Evolutionary conservation across 1,140 invertebrate species (phyloP).

Genomic region (Drosophila tristis): DNA sequence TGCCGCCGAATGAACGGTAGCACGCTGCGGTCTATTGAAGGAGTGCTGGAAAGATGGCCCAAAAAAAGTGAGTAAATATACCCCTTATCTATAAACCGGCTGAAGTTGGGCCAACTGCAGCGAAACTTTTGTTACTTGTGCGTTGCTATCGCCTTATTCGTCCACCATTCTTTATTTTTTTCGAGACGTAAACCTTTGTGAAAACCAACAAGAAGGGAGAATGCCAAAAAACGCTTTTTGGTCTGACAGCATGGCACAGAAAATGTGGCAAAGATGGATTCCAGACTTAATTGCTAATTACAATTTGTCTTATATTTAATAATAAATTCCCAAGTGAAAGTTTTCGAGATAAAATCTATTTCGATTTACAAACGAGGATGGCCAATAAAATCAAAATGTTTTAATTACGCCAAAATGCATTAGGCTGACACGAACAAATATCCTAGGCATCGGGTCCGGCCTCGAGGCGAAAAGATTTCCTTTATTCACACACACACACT

Average conservation of each 20-base stretch:
- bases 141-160: too few species aligned
- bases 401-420: conserved; percentile 21
- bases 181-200: conserved; percentile 12
- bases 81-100: not conserved
- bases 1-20: too few species aligned
- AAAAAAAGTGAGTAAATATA: not conserved
- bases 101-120: not conserved
- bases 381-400: too few species aligned
- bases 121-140: too few species aligned
- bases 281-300: not conserved
- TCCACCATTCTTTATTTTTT: too few species aligned
- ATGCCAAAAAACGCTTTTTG: conserved; percentile 15
- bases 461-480: conserved; percentile 30
- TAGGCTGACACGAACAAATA: conserved; percentile 49
- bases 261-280: not conserved
- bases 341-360: too few species aligned
- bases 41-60: not conserved
- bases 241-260: conserved; percentile 30
- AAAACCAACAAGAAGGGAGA: conserved; percentile 21
- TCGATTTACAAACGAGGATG: too few species aligned
- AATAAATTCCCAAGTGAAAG: not conserved
- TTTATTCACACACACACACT: conserved; percentile 18
- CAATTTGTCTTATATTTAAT: too few species aligned
- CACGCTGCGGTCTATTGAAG: conserved; percentile 51
- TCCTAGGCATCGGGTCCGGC: conserved; percentile 21